Evolutionary conservation across 1,140 invertebrate genomes (phyloP).

Genomic region (Drosophila jambulina): DNA sequence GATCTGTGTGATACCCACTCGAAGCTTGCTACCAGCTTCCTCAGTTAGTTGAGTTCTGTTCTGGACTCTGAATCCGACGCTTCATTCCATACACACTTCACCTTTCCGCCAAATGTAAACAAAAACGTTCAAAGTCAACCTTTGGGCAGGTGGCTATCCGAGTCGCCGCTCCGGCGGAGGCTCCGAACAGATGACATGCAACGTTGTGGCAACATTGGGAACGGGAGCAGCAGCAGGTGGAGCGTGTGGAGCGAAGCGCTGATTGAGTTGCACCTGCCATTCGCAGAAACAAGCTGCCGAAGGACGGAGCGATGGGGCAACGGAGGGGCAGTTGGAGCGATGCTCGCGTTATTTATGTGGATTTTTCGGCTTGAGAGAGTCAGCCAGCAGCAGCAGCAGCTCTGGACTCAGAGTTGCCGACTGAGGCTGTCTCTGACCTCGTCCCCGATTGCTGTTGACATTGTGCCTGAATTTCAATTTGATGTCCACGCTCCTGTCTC

Average conservation of each 20-base stretch:
- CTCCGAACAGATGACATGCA: constrained; percentile 59
- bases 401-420: constrained; percentile 14
- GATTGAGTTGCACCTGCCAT: constrained; percentile 84
- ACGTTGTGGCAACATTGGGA: constrained; percentile 39
- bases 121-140: constrained; percentile 56
- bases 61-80: constrained; percentile 2
- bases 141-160: constrained; percentile 59
- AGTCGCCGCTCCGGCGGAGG: constrained; percentile 9
- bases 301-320: constrained; percentile 1
- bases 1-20: constrained; percentile 75
- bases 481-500: constrained; percentile 63
- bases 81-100: constrained; percentile 53
- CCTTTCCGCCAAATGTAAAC: constrained; percentile 53
- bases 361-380: constrained; percentile 56
- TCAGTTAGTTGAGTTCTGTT: constrained; percentile 52
- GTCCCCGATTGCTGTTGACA: constrained; percentile 66
- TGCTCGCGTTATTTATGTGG: constrained; percentile 77
- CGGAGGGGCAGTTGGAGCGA: constrained; percentile 21
- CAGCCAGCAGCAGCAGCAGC: constrained; percentile 7
- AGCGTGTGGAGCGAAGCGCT: constrained; percentile 46
- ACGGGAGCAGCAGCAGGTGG: constrained; percentile 1
- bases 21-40: constrained; percentile 66
- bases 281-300: constrained; percentile 76
- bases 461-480: constrained; percentile 79
- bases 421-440: constrained; percentile 48